Evolutionary conservation across 2,888 invertebrate species (phyloP).

Genomic region (Drosophila aldrichi): DNA sequence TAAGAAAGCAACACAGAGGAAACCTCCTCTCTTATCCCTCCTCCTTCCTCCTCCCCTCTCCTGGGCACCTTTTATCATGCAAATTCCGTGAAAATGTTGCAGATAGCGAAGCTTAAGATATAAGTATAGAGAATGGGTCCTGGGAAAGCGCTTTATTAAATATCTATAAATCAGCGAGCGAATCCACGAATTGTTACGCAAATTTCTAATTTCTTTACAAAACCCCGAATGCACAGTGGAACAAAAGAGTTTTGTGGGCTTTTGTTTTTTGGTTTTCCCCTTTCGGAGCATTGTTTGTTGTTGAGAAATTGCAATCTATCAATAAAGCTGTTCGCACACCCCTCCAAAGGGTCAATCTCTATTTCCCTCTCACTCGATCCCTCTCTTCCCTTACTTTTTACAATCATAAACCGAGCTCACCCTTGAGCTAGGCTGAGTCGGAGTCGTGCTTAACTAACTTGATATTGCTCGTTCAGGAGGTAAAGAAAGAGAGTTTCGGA

Average conservation of each 20-base stretch:
- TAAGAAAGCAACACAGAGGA: slow-evolving; percentile 6
- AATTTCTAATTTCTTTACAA: slow-evolving; percentile 55
- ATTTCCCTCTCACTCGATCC: neutral
- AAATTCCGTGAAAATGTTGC: slow-evolving; percentile 26
- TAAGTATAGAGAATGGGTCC: slow-evolving; percentile 4
- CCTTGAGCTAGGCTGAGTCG: slow-evolving; percentile 23
- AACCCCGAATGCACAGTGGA: slow-evolving; percentile 28
- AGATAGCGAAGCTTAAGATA: slow-evolving; percentile 32
- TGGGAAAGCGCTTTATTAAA: slow-evolving; percentile 78
- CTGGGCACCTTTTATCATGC: slow-evolving; percentile 44
- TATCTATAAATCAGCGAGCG: slow-evolving; percentile 72
- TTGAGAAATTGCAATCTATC: slow-evolving; percentile 77
- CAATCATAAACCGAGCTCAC: slow-evolving; percentile 55
- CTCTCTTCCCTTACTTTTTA: slow-evolving; percentile 7
- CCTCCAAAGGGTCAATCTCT: slow-evolving; percentile 26
- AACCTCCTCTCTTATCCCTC: slow-evolving; percentile 33
- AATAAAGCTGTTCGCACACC: slow-evolving; percentile 68
- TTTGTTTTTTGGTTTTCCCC: slow-evolving; percentile 51
- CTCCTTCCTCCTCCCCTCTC: slow-evolving; percentile 25
- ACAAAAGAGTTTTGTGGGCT: slow-evolving; percentile 64
- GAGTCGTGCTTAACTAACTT: neutral
- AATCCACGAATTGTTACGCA: slow-evolving; percentile 70
- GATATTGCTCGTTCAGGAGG: neutral
- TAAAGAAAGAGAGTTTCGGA: neutral
- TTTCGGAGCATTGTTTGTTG: neutral